These are phyloP conservation scores for Ascidia mentula DNA, from an alignment of 23 tunicate species.

Conservation along the genomic window DNA sequence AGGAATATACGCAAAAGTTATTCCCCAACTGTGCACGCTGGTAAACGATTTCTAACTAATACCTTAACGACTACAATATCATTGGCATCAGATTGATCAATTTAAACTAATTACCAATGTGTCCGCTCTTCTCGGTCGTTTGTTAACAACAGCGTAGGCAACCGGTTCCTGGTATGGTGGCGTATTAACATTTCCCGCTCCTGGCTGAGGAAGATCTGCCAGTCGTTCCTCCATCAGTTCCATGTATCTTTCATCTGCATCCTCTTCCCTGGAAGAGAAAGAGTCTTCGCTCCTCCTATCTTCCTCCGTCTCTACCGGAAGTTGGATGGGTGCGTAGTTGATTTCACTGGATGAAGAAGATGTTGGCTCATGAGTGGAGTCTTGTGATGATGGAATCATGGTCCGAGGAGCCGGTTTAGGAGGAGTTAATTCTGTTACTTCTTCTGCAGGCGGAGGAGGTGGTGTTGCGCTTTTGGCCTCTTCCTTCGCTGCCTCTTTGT, in stretches of 20 bases:
- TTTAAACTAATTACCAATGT: background rate
- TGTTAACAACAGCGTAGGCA: background rate
- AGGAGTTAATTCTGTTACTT: background rate
- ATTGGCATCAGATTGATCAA: background rate
- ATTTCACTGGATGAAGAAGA: background rate
- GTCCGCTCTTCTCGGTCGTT: background rate
- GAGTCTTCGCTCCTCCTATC: background rate
- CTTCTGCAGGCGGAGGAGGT: background rate
- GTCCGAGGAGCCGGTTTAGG: background rate
- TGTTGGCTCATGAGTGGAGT: background rate
- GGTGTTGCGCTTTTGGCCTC: background rate
- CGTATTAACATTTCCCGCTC: background rate
- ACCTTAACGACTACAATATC: too few species aligned
- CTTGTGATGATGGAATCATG: background rate
- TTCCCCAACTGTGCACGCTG: too few species aligned
- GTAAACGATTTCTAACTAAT: too few species aligned
- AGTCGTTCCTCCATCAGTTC: background rate
- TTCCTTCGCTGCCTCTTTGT: background rate
- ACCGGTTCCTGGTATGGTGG: background rate
- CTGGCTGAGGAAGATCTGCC: background rate
- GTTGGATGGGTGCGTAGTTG: background rate
- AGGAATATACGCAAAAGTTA: too few species aligned
- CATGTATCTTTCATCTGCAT: background rate
- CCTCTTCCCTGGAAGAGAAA: constrained; percentile 6
- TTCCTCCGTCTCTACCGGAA: background rate